Conservation (phyloP, 1,140 invertebrate genomes). For the Trichonephila inaurata region DNA sequence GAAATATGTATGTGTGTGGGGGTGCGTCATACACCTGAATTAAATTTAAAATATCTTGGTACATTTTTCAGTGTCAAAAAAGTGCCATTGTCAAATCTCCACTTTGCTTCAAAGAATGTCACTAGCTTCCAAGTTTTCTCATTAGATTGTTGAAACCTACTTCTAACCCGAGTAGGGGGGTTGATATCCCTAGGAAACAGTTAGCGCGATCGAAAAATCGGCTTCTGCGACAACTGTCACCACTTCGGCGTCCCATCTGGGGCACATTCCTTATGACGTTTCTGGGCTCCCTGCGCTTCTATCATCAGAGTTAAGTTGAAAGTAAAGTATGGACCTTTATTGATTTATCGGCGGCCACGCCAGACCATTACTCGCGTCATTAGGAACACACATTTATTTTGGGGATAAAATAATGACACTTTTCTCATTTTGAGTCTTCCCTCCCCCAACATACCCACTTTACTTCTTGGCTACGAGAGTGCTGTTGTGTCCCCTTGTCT, state of each 20-base stretch:
- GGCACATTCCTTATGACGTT: constrained; percentile 67
- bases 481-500: not conserved
- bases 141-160: not conserved
- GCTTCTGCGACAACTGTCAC: constrained; percentile 74
- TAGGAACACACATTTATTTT: constrained; percentile 76
- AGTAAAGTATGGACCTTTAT: constrained; percentile 42
- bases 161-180: not conserved
- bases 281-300: not conserved
- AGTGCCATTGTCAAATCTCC: too few species aligned
- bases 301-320: not conserved
- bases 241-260: constrained; percentile 62
- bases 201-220: constrained; percentile 72
- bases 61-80: too few species aligned
- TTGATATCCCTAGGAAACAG: not conserved
- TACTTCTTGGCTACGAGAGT: constrained; percentile 64
- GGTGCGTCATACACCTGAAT: too few species aligned
- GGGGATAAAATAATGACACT: constrained; percentile 76
- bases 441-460: not conserved
- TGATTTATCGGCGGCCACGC: constrained; percentile 73
- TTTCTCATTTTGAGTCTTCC: constrained; percentile 75
- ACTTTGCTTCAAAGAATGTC: not conserved
- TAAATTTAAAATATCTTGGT: too few species aligned
- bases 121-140: not conserved
- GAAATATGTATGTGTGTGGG: too few species aligned
- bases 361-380: constrained; percentile 75